These are phyloP conservation scores for Sarcophilus harrisii DNA, from an alignment of 2,797 vertebrate species.

Conservation along the genomic window DNA sequence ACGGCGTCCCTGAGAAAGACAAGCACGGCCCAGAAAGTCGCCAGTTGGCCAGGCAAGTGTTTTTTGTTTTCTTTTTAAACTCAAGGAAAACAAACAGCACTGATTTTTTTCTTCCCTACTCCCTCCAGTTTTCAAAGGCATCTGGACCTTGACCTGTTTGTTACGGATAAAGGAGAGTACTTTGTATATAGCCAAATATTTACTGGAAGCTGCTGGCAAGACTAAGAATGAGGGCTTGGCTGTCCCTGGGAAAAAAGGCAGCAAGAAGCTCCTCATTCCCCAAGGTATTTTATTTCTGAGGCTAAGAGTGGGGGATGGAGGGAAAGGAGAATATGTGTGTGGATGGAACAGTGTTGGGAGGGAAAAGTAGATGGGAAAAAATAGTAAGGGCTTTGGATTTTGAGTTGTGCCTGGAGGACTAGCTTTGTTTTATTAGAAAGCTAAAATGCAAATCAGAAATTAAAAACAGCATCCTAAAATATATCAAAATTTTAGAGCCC, in stretches of 20 bases:
- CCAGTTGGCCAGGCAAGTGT: not conserved
- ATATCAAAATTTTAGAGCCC: not conserved
- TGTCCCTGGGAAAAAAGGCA: conserved; percentile 30
- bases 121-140: conserved; percentile 62
- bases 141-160: conserved; percentile 29
- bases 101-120: conserved; percentile 6
- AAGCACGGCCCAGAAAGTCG: not conserved
- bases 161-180: not conserved
- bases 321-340: not conserved
- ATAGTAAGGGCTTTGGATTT: not conserved
- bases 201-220: conserved; percentile 45
- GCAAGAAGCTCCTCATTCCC: conserved; percentile 16
- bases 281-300: conserved; percentile 10
- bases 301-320: not conserved
- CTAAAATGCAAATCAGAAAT: conserved; percentile 10
- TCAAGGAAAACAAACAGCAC: conserved; percentile 59
- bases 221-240: conserved; percentile 18
- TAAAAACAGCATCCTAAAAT: conserved; percentile 44
- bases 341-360: not conserved
- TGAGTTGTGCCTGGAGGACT: not conserved
- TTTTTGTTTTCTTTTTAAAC: conserved; percentile 31
- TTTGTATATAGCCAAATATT: conserved; percentile 11
- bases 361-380: not conserved
- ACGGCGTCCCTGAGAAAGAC: conserved; percentile 5
- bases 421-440: not conserved